Conservation (phyloP, 2,888 invertebrate species). For the Noctua comes region DNA sequence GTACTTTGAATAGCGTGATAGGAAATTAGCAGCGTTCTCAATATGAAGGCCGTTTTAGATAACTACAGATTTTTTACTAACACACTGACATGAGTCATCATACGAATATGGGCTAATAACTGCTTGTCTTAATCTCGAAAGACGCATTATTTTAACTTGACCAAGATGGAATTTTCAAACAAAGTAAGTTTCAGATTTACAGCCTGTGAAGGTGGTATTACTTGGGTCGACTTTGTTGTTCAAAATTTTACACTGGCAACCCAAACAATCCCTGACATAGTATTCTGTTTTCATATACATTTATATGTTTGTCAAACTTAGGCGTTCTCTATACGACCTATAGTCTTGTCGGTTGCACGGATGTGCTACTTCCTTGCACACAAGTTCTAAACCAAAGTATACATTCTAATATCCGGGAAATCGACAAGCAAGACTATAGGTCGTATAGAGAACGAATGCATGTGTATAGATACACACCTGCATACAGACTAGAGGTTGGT, state of each 20-base stretch:
- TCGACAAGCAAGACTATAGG: too few relatives aligned
- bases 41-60: conserved; percentile 58
- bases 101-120: conserved; percentile 36
- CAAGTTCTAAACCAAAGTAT: neutral
- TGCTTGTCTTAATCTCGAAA: conserved; percentile 29
- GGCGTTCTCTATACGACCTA: neutral
- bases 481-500: neutral
- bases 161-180: neutral
- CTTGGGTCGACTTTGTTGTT: neutral
- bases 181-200: neutral
- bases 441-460: too few relatives aligned
- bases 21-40: conserved; percentile 68
- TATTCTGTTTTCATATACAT: neutral
- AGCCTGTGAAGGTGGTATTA: neutral
- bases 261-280: neutral
- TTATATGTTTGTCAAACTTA: neutral
- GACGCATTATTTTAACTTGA: conserved; percentile 4
- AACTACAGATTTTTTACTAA: conserved; percentile 73
- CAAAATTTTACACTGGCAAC: neutral
- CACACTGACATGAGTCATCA: conserved; percentile 33
- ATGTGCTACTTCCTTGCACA: neutral
- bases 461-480: neutral
- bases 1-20: conserved; percentile 39
- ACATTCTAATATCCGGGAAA: neutral
- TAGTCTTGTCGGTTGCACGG: neutral